These are phyloP conservation scores for Vespertilio murinus DNA, from an alignment of 2,797 vertebrate species.

Conservation along the genomic window DNA sequence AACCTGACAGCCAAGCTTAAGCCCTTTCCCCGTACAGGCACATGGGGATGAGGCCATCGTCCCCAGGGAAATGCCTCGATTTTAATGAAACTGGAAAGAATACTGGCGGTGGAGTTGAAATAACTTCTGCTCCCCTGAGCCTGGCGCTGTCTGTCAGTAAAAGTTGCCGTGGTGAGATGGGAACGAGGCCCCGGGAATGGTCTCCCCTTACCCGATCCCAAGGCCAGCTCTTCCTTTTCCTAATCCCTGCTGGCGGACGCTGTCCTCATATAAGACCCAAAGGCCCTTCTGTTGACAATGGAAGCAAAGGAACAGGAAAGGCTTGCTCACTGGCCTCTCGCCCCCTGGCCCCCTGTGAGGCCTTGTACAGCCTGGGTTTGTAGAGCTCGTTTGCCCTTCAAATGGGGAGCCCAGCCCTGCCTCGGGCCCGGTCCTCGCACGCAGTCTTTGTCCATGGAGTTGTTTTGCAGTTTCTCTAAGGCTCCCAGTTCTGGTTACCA, in stretches of 20 bases:
- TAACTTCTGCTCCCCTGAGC: neutral
- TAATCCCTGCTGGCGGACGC: neutral
- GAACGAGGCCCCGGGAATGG: neutral
- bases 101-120: neutral
- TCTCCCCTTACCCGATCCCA: neutral
- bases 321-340: neutral
- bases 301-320: neutral
- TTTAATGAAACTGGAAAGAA: neutral
- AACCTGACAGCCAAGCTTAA: neutral
- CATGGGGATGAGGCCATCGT: neutral
- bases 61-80: neutral
- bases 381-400: neutral
- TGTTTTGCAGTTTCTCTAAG: neutral
- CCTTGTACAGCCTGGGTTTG: neutral
- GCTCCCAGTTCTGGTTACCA: neutral
- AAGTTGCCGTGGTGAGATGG: neutral
- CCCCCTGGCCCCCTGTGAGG: neutral
- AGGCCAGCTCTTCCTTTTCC: neutral
- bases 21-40: neutral
- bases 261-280: neutral
- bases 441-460: neutral
- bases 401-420: neutral
- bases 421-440: neutral
- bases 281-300: neutral
- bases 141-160: neutral